Evolutionary conservation across 2,113 vertebrate species (phyloP).

Genomic region (Vulpes vulpes): DNA sequence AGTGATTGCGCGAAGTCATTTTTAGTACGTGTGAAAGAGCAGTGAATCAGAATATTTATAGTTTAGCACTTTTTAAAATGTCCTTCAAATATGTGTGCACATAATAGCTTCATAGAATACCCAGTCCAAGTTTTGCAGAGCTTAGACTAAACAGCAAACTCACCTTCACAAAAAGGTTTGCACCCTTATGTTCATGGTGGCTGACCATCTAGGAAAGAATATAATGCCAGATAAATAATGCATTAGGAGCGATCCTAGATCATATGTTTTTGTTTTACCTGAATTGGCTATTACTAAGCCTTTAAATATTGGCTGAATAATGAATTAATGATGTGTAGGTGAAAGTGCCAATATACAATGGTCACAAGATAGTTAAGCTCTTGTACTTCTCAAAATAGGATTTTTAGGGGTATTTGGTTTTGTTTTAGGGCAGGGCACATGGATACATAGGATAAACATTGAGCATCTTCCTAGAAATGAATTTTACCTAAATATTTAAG

Average conservation of each 20-base stretch:
- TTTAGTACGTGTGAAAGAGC: constrained; percentile 73
- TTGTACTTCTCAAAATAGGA: neutral
- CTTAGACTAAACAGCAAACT: constrained; percentile 39
- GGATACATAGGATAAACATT: neutral
- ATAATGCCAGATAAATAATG: neutral
- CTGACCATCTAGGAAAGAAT: neutral
- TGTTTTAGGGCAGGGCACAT: neutral
- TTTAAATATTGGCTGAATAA: constrained; percentile 22
- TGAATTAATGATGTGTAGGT: neutral
- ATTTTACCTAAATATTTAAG: neutral
- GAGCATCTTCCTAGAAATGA: neutral
- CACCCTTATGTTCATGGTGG: neutral
- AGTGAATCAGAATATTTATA: constrained; percentile 82
- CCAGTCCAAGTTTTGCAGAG: constrained; percentile 50
- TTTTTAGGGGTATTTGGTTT: neutral
- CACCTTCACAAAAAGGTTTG: neutral
- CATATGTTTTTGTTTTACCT: neutral
- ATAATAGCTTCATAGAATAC: constrained; percentile 55
- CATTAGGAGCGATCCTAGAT: neutral
- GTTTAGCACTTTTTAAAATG: constrained; percentile 73
- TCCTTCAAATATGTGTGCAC: constrained; percentile 73
- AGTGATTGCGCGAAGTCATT: constrained; percentile 73
- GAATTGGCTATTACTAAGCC: neutral
- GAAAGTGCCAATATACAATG: neutral
- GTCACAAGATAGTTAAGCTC: neutral